Evolutionary conservation across 2,888 invertebrate species (phyloP).

Genomic region (Pandemis heparana): DNA sequence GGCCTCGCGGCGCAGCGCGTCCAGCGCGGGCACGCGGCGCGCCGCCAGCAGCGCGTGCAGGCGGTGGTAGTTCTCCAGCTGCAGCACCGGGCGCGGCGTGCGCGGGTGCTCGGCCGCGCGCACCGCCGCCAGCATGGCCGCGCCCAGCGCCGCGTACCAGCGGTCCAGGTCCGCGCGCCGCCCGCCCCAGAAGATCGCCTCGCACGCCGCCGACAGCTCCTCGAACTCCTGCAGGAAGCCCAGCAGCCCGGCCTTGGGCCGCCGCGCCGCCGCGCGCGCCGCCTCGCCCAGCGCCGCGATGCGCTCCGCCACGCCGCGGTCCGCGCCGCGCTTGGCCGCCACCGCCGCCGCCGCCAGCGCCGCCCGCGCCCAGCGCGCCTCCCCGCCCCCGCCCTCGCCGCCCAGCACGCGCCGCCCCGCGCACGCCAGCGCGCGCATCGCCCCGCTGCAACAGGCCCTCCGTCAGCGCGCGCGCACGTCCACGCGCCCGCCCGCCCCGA

Average conservation of each 20-base stretch:
- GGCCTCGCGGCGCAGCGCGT: constrained; percentile 96
- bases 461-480: background rate
- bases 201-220: constrained; percentile 94
- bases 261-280: constrained; percentile 71
- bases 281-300: constrained; percentile 92
- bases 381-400: constrained; percentile 89
- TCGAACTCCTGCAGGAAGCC: constrained; percentile 96
- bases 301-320: constrained; percentile 95
- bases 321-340: constrained; percentile 88
- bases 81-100: constrained; percentile 95
- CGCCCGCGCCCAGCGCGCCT: constrained; percentile 69
- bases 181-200: constrained; percentile 94
- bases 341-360: constrained; percentile 71
- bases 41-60: constrained; percentile 94
- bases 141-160: constrained; percentile 92
- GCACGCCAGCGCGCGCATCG: constrained; percentile 96
- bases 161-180: constrained; percentile 96
- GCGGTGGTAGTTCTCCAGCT: constrained; percentile 98
- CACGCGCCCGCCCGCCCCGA: background rate
- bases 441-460: constrained; percentile 87
- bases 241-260: constrained; percentile 94
- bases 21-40: constrained; percentile 95
- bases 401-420: constrained; percentile 97
- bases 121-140: constrained; percentile 93
- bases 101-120: constrained; percentile 92